phyloP scores from a whole-genome alignment of 2,113 vertebrate species.

The Ictalurus furcatus region DNA sequence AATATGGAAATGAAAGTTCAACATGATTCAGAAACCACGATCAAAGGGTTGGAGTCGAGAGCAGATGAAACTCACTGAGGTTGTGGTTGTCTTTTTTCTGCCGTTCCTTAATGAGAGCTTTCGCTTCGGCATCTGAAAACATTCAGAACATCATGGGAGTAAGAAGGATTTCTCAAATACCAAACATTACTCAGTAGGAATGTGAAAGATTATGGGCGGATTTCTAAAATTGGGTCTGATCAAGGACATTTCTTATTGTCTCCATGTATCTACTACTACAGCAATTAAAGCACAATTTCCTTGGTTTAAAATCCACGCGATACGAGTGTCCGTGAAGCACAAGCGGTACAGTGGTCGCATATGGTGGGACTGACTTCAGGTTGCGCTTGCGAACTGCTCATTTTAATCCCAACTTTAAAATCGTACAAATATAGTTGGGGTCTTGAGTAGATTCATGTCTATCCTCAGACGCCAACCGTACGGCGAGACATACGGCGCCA shows the following conservation, averaged over 20 bases:
- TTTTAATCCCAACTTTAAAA: background rate
- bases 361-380: background rate
- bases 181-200: background rate
- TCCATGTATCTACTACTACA: too few relatives aligned
- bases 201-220: background rate
- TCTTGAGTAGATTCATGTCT: background rate
- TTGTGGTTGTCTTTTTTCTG: constrained; percentile 95
- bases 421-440: background rate
- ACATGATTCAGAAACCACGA: background rate
- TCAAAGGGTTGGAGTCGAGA: background rate
- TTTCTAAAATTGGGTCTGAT: background rate
- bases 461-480: background rate
- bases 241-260: background rate
- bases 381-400: background rate
- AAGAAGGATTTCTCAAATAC: background rate
- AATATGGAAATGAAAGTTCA: background rate
- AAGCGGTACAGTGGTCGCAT: background rate
- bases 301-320: background rate
- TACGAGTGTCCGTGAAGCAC: background rate
- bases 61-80: constrained; percentile 77
- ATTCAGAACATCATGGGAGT: background rate
- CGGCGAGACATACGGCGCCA: background rate
- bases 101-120: constrained; percentile 83
- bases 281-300: background rate
- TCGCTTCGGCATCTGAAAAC: constrained; percentile 76